Conservation (phyloP, 2,113 vertebrate species). For the Grammomys dolichurus region DNA sequence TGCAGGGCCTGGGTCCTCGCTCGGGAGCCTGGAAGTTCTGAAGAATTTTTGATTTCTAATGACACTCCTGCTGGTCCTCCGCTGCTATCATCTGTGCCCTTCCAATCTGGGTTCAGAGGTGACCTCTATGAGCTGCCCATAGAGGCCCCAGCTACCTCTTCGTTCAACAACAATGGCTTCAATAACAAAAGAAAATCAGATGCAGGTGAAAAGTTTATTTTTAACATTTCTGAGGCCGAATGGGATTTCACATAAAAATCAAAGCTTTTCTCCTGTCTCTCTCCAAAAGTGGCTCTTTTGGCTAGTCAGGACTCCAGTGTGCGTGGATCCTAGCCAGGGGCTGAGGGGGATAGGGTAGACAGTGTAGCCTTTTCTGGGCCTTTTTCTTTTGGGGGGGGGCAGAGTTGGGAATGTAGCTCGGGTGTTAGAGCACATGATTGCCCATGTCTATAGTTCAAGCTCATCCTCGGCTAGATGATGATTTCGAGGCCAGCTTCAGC, state of each 20-base stretch:
- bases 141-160: constrained; percentile 72
- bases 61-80: constrained; percentile 19
- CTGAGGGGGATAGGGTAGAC: background rate
- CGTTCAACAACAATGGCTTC: constrained; percentile 77
- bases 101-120: constrained; percentile 60
- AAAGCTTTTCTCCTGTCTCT: constrained; percentile 43
- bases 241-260: constrained; percentile 76
- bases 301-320: background rate
- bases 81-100: constrained; percentile 73
- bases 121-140: constrained; percentile 62
- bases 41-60: background rate
- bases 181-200: constrained; percentile 78
- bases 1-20: too few species aligned
- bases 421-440: background rate
- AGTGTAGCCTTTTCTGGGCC: constrained; percentile 47
- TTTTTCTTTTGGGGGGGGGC: background rate
- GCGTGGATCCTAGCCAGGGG: constrained; percentile 45
- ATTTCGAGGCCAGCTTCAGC: background rate
- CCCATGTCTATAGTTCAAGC: background rate
- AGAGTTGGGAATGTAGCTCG: background rate
- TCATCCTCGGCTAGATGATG: background rate
- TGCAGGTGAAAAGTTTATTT: constrained; percentile 84
- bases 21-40: background rate
- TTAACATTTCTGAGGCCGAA: constrained; percentile 77
- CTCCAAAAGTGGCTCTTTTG: constrained; percentile 43